Evolutionary conservation across 2,888 invertebrate species (phyloP), one percentile per base, ranked within the genome.

Genomic region (Chrysodeixis includens): DNA sequence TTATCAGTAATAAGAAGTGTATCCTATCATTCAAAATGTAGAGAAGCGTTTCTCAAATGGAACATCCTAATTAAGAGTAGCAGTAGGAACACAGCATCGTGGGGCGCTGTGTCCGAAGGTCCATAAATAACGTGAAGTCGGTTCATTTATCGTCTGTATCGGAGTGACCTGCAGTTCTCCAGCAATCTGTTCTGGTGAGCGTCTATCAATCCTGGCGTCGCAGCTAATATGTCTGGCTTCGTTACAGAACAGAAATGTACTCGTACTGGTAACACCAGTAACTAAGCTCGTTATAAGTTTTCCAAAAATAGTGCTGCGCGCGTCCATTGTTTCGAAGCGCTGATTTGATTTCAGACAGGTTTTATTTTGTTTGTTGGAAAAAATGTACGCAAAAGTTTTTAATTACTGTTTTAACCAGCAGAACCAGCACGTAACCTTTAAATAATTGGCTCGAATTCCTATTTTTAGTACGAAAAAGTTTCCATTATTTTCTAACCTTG

Each of bases 131-230:
- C 74, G 52, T 58, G 44, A 52, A 62, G 72, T 70, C 59, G 66
- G 74, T 74, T 77, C 78, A 84, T 85, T 84, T 84, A 78, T 81
- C 78, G 74, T 22, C 55, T 55, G 63, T 71, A 71, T 78, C 70
- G 46, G 30, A 65, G 40, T 32, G 77, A 77, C 69, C 68, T 70
- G 62, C 30, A 71, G 59, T 64, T 74, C 35, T 66, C 57, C 69
- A 32, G 75, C 78, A 71, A 83, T 82, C 83, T 72, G 76, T 74
- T 61, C 66, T 49, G 70, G 63, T 72, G 69, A 63, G 61, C 62
- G 61, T 68, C 79, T 76, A 87, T 88, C 86, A 86, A 87, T 87
- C 85, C 76, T 63, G 52, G 62, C 68, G 75, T 71, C 78, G 66
- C 75, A 64, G 75, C 66, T 66, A 78, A 87, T 88, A 82, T 66